phyloP scores from a whole-genome alignment of 2,797 vertebrate genomes.

The Cyprinodon diabolis region DNA sequence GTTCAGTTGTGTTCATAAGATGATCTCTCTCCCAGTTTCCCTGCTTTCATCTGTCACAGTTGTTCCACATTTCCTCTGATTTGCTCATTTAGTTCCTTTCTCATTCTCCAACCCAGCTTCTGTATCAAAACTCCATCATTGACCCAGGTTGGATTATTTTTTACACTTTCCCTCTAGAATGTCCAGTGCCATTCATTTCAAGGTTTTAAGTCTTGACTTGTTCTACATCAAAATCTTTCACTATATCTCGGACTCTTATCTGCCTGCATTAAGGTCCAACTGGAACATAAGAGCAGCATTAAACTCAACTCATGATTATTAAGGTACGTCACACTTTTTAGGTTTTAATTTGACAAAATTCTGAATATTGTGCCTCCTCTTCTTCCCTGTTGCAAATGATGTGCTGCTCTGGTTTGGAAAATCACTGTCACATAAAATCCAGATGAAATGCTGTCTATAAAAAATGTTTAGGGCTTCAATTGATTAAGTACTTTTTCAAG shows the following conservation, averaged over 20 bases:
- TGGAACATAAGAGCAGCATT: neutral
- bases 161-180: neutral
- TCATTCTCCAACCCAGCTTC: neutral
- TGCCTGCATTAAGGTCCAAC: neutral
- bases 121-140: neutral
- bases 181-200: neutral
- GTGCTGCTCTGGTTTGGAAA: neutral
- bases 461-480: neutral
- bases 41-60: neutral
- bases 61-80: too few relatives aligned
- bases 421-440: neutral
- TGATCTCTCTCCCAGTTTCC: neutral
- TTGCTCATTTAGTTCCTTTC: neutral
- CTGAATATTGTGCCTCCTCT: neutral
- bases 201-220: neutral
- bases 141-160: neutral
- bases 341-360: too few relatives aligned
- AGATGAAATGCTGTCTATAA: neutral
- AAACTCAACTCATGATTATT: neutral
- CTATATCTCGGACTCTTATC: neutral
- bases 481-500: neutral
- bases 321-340: too few relatives aligned
- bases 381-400: neutral
- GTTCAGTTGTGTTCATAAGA: neutral
- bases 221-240: neutral